These are phyloP conservation scores for Halcyon malimbica DNA, from an alignment of 2,113 vertebrate genomes.

Conservation along the genomic window DNA sequence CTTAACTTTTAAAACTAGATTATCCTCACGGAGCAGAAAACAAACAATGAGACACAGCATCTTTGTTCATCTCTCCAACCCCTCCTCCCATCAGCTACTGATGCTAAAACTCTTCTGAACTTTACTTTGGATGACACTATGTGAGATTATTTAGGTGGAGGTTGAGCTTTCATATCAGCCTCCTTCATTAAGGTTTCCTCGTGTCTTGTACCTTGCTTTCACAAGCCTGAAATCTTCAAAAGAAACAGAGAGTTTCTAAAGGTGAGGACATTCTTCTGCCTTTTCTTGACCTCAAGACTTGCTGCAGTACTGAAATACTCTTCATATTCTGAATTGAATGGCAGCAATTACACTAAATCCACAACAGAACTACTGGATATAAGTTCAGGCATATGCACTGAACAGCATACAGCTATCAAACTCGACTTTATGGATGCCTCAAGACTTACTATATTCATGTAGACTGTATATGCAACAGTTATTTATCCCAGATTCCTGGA, in stretches of 20 bases:
- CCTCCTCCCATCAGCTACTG: background rate
- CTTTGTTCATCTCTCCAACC: background rate
- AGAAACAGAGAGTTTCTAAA: background rate
- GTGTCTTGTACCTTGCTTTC: background rate
- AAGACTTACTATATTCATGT: background rate
- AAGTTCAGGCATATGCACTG: background rate
- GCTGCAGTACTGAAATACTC: background rate
- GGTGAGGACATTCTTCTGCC: background rate
- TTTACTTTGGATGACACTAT: background rate
- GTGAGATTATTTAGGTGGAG: background rate
- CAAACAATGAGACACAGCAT: fast-evolving
- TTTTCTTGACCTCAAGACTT: background rate
- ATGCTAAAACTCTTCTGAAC: background rate
- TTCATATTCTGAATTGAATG: background rate
- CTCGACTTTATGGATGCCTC: background rate
- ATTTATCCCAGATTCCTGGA: too few species aligned
- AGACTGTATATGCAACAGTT: background rate
- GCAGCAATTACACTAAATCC: background rate
- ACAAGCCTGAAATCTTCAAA: background rate
- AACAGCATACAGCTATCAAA: background rate
- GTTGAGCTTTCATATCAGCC: background rate
- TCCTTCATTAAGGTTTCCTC: background rate
- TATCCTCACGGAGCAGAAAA: background rate
- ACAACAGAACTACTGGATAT: background rate
- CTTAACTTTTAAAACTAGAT: background rate